Percentiles rank a stretch among this genome's conserved stretches.
Evolutionary conservation across 2,797 vertebrate genomes (phyloP).

Genomic region (Peromyscus melanophrys): DNA sequence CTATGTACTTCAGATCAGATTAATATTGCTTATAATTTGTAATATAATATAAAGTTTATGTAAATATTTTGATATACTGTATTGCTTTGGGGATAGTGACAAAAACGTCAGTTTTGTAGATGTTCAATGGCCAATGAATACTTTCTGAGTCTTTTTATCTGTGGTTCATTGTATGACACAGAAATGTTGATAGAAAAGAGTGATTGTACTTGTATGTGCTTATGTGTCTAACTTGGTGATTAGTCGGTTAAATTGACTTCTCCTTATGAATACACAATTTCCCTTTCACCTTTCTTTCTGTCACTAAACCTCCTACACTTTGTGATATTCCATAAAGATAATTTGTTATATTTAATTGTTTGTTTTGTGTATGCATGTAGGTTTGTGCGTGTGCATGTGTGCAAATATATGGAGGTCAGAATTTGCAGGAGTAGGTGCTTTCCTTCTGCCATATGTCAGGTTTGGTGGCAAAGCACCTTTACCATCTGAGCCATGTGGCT

Average conservation of each 20-base stretch:
- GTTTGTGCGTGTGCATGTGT: not conserved
- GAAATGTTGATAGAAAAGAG: not conserved
- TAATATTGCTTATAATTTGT: not conserved
- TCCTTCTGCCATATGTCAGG: not conserved
- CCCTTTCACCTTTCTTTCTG: not conserved
- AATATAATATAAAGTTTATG: not conserved
- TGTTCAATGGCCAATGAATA: not conserved
- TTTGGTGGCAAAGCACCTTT: not conserved
- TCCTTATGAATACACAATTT: not conserved
- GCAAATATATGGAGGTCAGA: not conserved
- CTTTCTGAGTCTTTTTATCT: not conserved
- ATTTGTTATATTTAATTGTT: constrained; percentile 28
- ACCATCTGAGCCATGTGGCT: not conserved
- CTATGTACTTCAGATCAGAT: too few relatives aligned
- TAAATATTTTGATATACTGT: not conserved
- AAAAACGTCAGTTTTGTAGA: not conserved
- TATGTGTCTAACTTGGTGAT: not conserved
- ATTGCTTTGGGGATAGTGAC: not conserved
- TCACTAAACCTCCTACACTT: not conserved
- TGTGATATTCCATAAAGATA: not conserved
- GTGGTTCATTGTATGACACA: not conserved
- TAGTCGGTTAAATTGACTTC: constrained; percentile 2
- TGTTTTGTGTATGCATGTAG: not conserved
- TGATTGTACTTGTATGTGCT: not conserved
- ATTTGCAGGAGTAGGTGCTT: not conserved